Percentiles rank a stretch among this genome's conserved stretches.
Evolutionary conservation across 2,888 invertebrate species (phyloP).

Genomic region (Serripes groenlandicus): DNA sequence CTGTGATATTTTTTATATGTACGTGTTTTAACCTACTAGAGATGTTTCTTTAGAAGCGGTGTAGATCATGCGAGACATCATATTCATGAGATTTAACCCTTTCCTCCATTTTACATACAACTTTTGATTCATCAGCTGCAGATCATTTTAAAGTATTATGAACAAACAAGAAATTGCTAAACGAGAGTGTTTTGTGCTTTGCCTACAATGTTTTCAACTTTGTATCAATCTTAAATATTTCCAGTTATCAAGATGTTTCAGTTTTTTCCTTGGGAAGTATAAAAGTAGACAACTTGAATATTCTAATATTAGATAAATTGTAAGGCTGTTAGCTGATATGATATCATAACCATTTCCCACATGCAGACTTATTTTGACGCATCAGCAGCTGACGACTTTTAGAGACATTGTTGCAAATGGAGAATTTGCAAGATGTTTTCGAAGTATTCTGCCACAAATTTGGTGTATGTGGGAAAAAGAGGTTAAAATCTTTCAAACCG

Average conservation of each 20-base stretch:
- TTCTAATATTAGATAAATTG: background rate
- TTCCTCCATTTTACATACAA: background rate
- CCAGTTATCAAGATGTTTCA: background rate
- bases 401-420: too few species aligned
- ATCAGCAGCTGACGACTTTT: too few species aligned
- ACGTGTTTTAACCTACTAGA: background rate
- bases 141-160: background rate
- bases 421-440: too few species aligned
- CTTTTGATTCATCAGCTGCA: background rate
- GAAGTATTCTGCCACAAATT: too few species aligned
- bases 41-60: background rate
- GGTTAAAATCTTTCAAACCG: too few species aligned
- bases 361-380: too few species aligned
- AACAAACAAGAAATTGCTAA: background rate
- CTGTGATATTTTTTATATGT: background rate
- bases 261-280: background rate
- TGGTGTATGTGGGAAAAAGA: too few species aligned
- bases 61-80: background rate
- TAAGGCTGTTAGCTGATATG: background rate
- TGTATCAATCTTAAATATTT: background rate
- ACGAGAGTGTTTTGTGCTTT: background rate
- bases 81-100: background rate
- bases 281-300: background rate
- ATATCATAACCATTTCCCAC: background rate
- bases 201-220: background rate